A percentile compares a stretch with the other conserved stretches of the same genome.
These are phyloP conservation scores for Piliocolobus tephrosceles DNA, from an alignment of 2,113 vertebrate genomes.

Conservation along the genomic window DNA sequence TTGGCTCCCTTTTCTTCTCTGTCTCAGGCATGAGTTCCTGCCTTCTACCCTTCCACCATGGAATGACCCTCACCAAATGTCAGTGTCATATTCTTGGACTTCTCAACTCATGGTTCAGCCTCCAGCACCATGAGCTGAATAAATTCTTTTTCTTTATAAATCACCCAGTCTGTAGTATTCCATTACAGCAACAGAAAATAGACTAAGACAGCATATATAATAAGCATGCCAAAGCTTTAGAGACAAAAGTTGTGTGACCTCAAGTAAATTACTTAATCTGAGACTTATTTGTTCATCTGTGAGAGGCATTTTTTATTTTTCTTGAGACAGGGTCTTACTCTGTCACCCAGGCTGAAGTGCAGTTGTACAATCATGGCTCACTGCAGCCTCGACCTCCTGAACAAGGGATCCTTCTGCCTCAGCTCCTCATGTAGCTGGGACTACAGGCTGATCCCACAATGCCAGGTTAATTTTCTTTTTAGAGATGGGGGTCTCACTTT, in stretches of 20 bases:
- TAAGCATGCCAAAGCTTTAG: slow-evolving; percentile 25
- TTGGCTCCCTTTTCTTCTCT: background rate
- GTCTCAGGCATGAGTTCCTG: background rate
- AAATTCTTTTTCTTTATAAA: background rate
- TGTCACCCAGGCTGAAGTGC: no score
- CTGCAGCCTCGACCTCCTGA: no score
- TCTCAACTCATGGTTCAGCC: background rate
- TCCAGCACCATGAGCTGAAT: background rate
- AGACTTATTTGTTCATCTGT: slow-evolving; percentile 28
- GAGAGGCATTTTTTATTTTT: background rate
- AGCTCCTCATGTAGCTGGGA: no score
- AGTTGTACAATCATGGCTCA: no score
- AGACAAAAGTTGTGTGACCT: background rate
- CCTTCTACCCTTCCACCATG: background rate
- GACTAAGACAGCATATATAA: background rate
- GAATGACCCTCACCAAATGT: background rate
- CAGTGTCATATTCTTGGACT: background rate
- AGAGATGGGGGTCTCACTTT: no score
- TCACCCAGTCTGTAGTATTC: background rate
- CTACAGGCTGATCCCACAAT: no score
- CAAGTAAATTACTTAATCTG: background rate
- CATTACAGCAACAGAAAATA: background rate
- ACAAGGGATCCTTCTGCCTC: no score
- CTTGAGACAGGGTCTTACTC: no score
- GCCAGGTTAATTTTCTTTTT: no score